Conservation (phyloP, 2,113 vertebrate species). For the Zosterops pallidus region DNA sequence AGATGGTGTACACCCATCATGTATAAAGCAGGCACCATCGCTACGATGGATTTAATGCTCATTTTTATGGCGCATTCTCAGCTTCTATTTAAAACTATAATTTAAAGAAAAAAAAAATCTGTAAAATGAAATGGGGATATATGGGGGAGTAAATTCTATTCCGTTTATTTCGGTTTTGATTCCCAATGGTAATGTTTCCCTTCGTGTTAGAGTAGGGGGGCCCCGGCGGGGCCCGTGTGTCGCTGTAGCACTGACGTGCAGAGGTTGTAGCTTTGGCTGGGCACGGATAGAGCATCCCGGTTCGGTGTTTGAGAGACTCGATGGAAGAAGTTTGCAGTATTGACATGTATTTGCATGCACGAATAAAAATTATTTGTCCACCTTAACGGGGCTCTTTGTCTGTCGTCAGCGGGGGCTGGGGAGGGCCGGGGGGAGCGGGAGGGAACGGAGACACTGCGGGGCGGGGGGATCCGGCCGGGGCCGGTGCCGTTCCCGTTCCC, state of each 20-base stretch:
- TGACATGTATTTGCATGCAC: constrained; percentile 95
- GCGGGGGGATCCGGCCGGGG: background rate
- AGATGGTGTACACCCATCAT: constrained; percentile 98
- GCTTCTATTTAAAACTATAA: constrained; percentile 91
- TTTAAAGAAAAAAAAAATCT: constrained; percentile 87
- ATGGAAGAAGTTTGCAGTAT: constrained; percentile 85
- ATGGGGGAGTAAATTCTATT: constrained; percentile 93
- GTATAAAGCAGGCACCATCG: constrained; percentile 97
- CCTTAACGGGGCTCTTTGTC: constrained; percentile 56
- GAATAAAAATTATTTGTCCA: constrained; percentile 86
- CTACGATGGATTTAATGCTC: constrained; percentile 95
- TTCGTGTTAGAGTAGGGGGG: constrained; percentile 84
- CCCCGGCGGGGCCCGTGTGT: constrained; percentile 76
- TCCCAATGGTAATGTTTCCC: constrained; percentile 87
- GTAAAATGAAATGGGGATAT: constrained; percentile 87
- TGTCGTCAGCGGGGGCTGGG: background rate
- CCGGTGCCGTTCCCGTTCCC: background rate
- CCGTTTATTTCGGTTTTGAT: constrained; percentile 89
- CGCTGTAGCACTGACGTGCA: constrained; percentile 81
- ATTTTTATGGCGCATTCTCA: constrained; percentile 95
- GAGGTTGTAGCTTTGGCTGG: constrained; percentile 81
- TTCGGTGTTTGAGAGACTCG: constrained; percentile 82
- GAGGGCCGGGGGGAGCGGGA: background rate
- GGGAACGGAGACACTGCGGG: background rate
- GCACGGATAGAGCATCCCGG: constrained; percentile 84